These are phyloP conservation scores for Porites australiensis DNA, from an alignment of 64 coral and sea anemone species.

Conservation along the genomic window DNA sequence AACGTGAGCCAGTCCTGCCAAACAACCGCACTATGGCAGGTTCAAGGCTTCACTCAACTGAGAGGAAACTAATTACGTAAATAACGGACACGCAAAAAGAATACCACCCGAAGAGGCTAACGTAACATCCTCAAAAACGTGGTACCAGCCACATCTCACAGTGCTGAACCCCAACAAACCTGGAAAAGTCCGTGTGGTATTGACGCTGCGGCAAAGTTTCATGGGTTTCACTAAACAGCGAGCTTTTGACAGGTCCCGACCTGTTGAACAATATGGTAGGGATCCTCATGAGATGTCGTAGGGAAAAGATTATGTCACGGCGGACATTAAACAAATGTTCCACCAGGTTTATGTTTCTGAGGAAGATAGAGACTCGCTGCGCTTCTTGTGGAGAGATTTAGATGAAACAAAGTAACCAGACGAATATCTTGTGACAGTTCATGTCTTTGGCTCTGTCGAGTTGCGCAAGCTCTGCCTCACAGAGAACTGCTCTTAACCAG, in stretches of 20 bases:
- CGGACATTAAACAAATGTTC: conserved; percentile 54
- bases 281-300: conserved; percentile 51
- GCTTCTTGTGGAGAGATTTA: conserved; percentile 59
- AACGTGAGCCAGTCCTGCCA: conserved; percentile 7
- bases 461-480: conserved; percentile 42
- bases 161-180: conserved; percentile 62
- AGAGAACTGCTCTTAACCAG: conserved; percentile 15
- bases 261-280: conserved; percentile 37
- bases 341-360: conserved; percentile 52
- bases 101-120: conserved; percentile 6
- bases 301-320: conserved; percentile 12
- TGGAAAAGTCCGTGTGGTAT: conserved; percentile 64
- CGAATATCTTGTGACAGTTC: conserved; percentile 45
- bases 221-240: conserved; percentile 18
- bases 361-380: conserved; percentile 32
- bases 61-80: conserved; percentile 18
- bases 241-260: conserved; percentile 36
- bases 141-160: conserved; percentile 65
- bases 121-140: conserved; percentile 3
- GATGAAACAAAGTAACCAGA: conserved; percentile 14
- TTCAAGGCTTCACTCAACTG: conserved; percentile 20
- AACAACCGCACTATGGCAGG: conserved; percentile 50
- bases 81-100: conserved; percentile 32
- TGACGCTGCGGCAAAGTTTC: conserved; percentile 50
- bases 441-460: conserved; percentile 51